phyloP scores from a whole-genome alignment of 2,888 invertebrate species.

The Luffia ferchaultella region DNA sequence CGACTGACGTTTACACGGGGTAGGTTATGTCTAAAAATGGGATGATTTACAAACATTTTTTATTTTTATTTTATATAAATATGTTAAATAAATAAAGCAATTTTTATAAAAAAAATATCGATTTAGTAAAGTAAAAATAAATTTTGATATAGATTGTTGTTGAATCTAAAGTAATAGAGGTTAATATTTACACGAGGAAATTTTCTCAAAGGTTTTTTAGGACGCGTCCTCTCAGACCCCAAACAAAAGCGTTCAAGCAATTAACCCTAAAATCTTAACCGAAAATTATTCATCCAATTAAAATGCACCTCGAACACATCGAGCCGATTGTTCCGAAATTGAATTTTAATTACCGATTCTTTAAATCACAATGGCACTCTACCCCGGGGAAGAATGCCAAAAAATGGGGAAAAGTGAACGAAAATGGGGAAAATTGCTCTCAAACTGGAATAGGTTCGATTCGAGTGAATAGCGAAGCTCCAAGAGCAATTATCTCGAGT shows the following conservation, averaged over 20 bases:
- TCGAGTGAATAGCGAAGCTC: constrained; percentile 34
- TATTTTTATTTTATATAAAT: no score
- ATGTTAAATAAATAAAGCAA: no score
- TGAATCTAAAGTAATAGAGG: no score
- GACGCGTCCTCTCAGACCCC: neutral
- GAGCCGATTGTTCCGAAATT: constrained; percentile 59
- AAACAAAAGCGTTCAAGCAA: neutral
- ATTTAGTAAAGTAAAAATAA: no score
- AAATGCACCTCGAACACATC: constrained; percentile 58
- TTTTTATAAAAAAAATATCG: no score
- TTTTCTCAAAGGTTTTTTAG: no score
- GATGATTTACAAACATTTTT: no score
- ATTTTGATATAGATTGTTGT: no score
- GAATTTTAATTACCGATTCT: constrained; percentile 65
- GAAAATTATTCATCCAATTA: constrained; percentile 51
- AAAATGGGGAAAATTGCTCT: constrained; percentile 54
- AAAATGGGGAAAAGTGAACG: constrained; percentile 31
- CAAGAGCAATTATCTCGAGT: constrained; percentile 61
- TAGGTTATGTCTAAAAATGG: no score
- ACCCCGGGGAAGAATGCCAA: constrained; percentile 43
- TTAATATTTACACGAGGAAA: no score
- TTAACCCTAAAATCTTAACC: neutral
- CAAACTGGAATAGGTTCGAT: constrained; percentile 47
- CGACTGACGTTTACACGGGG: no score
- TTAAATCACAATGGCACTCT: constrained; percentile 49